Conservation (phyloP, 2,888 invertebrate species). For the Taenaris catops region DNA sequence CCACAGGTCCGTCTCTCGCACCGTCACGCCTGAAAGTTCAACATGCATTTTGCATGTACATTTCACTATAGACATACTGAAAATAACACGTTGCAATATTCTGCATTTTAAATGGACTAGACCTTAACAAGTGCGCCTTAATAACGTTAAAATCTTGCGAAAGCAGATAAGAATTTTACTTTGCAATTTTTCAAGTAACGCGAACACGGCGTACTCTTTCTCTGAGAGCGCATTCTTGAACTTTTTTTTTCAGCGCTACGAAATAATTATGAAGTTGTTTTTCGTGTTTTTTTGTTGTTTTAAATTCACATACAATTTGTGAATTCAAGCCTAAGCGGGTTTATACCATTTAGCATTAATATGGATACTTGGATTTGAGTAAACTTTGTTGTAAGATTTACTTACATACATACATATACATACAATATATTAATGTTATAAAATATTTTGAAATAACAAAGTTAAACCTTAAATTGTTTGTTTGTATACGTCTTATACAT, state of each 20-base stretch:
- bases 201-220: conserved; percentile 17
- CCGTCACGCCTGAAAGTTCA: too few relatives aligned
- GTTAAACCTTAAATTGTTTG: too few relatives aligned
- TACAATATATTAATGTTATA: too few relatives aligned
- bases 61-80: conserved; percentile 1
- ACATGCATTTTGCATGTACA: too few relatives aligned
- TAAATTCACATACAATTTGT: not conserved
- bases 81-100: conserved; percentile 1
- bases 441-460: too few relatives aligned
- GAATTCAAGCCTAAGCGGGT: too few relatives aligned
- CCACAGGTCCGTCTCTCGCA: too few relatives aligned
- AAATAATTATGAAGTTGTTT: conserved; percentile 21
- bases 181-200: conserved; percentile 19
- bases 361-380: too few relatives aligned
- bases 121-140: conserved; percentile 10
- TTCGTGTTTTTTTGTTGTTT: conserved; percentile 12
- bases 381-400: too few relatives aligned
- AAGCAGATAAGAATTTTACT: conserved; percentile 14
- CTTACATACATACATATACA: too few relatives aligned
- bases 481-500: too few relatives aligned
- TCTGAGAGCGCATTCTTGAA: conserved; percentile 21
- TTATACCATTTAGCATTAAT: too few relatives aligned
- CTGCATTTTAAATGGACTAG: conserved; percentile 1
- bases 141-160: conserved; percentile 12
- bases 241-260: conserved; percentile 16